These are phyloP conservation scores for Agriopis marginaria DNA, from an alignment of 2,888 invertebrate genomes.

Conservation along the genomic window DNA sequence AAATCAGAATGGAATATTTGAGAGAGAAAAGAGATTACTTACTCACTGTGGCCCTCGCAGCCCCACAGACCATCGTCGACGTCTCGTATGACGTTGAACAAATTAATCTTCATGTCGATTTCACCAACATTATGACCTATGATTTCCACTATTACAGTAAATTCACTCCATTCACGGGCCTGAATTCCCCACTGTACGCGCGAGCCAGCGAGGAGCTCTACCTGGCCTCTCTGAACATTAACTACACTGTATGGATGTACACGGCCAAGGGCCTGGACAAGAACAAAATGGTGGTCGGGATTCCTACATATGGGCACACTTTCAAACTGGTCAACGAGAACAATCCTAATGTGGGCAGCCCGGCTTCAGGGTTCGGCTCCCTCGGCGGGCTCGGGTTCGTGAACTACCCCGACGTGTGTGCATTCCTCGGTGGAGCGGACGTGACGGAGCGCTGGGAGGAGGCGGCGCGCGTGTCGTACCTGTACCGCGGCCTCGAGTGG, in stretches of 20 bases:
- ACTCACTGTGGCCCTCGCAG: slow-evolving; percentile 92
- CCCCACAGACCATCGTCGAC: slow-evolving; percentile 91
- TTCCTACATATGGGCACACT: slow-evolving; percentile 95
- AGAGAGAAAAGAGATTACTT: slow-evolving; percentile 87
- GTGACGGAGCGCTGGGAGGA: slow-evolving; percentile 86
- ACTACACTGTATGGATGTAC: slow-evolving; percentile 94
- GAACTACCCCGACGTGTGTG: slow-evolving; percentile 89
- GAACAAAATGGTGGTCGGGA: slow-evolving; percentile 92
- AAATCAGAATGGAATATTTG: slow-evolving; percentile 89
- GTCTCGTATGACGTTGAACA: slow-evolving; percentile 92
- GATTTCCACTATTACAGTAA: slow-evolving; percentile 94
- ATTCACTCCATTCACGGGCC: slow-evolving; percentile 92
- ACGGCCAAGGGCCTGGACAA: slow-evolving; percentile 90
- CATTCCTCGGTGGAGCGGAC: slow-evolving; percentile 85
- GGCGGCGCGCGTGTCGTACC: slow-evolving; percentile 91
- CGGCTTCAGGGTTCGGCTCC: slow-evolving; percentile 89
- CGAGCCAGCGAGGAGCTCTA: slow-evolving; percentile 87
- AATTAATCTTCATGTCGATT: slow-evolving; percentile 93
- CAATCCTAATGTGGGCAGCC: slow-evolving; percentile 90
- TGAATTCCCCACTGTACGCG: slow-evolving; percentile 93
- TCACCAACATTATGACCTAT: slow-evolving; percentile 96
- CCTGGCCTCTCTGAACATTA: slow-evolving; percentile 91
- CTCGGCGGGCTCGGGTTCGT: slow-evolving; percentile 88
- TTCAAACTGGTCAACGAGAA: slow-evolving; percentile 89
- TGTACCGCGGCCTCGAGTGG: slow-evolving; percentile 91